Evolutionary conservation across 1,140 invertebrate species (phyloP), one percentile per base, ranked within the genome.

Genomic region (Ylistrum balloti): DNA sequence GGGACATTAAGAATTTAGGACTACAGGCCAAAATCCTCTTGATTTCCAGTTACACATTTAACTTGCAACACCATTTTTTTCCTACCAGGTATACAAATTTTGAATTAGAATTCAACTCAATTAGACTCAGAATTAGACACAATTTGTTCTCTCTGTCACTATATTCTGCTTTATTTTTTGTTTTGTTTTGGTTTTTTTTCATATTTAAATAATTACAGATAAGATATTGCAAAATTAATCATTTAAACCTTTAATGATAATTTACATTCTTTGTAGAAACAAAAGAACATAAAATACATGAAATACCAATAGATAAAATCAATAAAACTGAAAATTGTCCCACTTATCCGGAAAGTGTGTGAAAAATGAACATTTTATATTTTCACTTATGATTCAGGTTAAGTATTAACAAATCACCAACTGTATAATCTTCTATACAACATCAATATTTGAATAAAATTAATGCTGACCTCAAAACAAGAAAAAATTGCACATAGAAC

Each of bases 391-490:
- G 5, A 74, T n/a, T n/a, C n/a, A n/a, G n/a, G n/a, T n/a, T n/a
- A n/a, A n/a, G n/a, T n/a, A n/a, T 38, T 38, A 38, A 7, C 22
- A 74, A 74, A 74, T 28, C 17, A 74, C 56, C 22, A 7, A 74
- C 56, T 17, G 11, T n/a, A n/a, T 9, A 17, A 74, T 74, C 56
- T 74, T 74, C 56, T 28, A 74, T 74, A 74, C 56, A 74, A 74
- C 56, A 74, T 28, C n/a, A 28, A 74, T 74, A 74, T 28, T 74
- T n/a, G 28, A n/a, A 74, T 74, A 0, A 74, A 74, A 74, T 74
- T 74, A 74, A 74, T 74, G 56, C 56, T 74, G 56, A 74, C n/a
- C 1, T 74, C 56, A 74, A 74, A 74, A 74, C 56, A 74, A 74
- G 56, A 74, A 74, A 74, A n/a, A 45, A 74, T 74, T 74, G 56